Base-by-base conservation (phyloP, 1,140 invertebrate genomes). In the Phortica variegata region DNA sequence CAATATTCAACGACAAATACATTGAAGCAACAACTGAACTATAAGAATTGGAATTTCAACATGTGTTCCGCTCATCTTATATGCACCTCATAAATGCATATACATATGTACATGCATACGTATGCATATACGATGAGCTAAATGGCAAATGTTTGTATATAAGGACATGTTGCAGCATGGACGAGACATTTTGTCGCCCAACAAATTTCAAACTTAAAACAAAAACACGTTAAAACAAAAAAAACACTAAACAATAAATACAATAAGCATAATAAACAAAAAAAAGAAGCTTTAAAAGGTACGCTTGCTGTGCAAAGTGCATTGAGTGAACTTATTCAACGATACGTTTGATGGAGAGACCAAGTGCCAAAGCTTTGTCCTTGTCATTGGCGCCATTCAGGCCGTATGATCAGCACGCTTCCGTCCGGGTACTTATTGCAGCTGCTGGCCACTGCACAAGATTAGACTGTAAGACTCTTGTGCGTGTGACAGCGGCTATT, bases 401-500 rank as follows among this genome's bases (percentile, higher is more conserved):
- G 26, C 26, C 12, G 6, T 19, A 37, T 26, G 34, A 8, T 7
- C 7, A 7, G 21, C 15, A 16, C 15, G 18, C 16, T 49, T n/a
- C 23, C 23, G 26, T 17, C 75, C 75, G 81, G 84, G 83, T 83
- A 78, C 81, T 82, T 83, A 89, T 84, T 87, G 85, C 86, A 92
- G 89, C 89, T 91, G 89, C 89, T 92, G 89, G 87, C 88, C 90
- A 91, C 89, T 90, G 89, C 89, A 87, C 90, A 92, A 90, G 90
- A 92, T 90, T 91, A 89, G 87, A 85, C 69, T 78, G 43, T 54
- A 77, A 83, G 85, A 91, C 89, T 92, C 90, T 91, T 91, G 90
- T 92, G 90, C 90, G 90, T 92, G 90, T 91, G 89, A 92, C 89
- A 92, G 88, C 89, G 88, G 89, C 89, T 92, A 91, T 92, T 87